Percentiles rank a stretch among this genome's conserved stretches.
Conservation (phyloP, 2,888 invertebrate species). For the Xylota sylvarum region DNA sequence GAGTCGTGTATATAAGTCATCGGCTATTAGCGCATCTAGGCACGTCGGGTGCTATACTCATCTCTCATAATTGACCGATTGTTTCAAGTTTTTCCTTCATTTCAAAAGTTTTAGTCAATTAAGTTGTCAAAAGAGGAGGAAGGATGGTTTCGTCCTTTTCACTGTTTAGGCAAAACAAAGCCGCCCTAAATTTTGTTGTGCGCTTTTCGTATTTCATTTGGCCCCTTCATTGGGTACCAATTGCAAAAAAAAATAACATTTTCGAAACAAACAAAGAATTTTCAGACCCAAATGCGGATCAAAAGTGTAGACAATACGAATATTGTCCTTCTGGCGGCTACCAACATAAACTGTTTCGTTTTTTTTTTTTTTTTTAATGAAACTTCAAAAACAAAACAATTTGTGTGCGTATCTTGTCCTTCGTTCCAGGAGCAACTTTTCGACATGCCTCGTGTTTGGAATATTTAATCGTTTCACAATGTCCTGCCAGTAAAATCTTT, state of each 20-base stretch:
- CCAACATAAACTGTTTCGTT: constrained; percentile 21
- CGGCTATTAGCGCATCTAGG: constrained; percentile 16
- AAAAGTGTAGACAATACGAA: constrained; percentile 18
- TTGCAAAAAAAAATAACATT: constrained; percentile 25
- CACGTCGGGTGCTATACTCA: constrained; percentile 22
- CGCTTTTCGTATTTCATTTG: background rate
- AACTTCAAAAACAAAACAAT: constrained; percentile 66
- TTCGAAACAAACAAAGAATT: constrained; percentile 13
- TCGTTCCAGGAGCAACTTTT: constrained; percentile 38
- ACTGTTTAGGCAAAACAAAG: constrained; percentile 8
- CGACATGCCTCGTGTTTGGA: constrained; percentile 62
- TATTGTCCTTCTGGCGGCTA: background rate
- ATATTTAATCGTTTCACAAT: constrained; percentile 57
- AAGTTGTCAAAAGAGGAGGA: constrained; percentile 23
- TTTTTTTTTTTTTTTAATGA: constrained; percentile 20
- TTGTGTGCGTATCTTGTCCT: constrained; percentile 61
- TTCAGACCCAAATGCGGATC: background rate
- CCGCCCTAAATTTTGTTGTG: constrained; percentile 4
- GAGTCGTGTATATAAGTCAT: background rate
- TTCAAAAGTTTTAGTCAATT: constrained; percentile 46
- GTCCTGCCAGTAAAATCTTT: constrained; percentile 36
- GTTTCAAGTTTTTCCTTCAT: constrained; percentile 22
- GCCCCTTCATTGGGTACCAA: constrained; percentile 3
- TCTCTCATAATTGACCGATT: constrained; percentile 49
- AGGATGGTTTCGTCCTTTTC: constrained; percentile 22